These are phyloP conservation scores for Clivina fossor DNA, from an alignment of 2,888 invertebrate species.

Conservation along the genomic window DNA sequence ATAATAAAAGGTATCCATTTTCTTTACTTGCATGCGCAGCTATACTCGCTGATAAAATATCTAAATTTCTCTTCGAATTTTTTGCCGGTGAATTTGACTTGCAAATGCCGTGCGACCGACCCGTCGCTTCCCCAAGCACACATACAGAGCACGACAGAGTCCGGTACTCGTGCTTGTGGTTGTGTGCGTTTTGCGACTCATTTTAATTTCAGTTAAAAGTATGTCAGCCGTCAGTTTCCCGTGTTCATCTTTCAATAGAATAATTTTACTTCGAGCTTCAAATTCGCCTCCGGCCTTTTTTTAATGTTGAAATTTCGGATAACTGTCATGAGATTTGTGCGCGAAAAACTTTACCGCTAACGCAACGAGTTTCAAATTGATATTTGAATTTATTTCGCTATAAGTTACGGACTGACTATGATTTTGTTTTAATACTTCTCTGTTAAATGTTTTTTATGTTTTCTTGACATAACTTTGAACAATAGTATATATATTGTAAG, in stretches of 20 bases:
- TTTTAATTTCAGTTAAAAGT: constrained; percentile 28
- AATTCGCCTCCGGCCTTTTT: not conserved
- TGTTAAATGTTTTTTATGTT: no score
- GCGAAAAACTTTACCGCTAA: no score
- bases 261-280: constrained; percentile 12
- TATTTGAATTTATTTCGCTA: no score
- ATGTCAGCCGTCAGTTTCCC: constrained; percentile 8
- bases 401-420: no score
- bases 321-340: not conserved
- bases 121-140: no score
- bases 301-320: constrained; percentile 1
- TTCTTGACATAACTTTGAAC: no score
- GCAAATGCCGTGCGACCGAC: not conserved
- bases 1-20: no score
- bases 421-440: no score
- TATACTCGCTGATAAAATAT: no score
- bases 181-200: constrained; percentile 22
- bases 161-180: not conserved
- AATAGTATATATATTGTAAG: no score
- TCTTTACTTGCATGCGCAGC: no score
- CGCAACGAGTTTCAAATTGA: no score
- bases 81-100: not conserved
- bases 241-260: constrained; percentile 26
- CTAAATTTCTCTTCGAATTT: not conserved
- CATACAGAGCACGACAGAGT: not conserved